Base-by-base conservation (phyloP, 2,113 vertebrate species). In the Rhinolophus sinicus region DNA sequence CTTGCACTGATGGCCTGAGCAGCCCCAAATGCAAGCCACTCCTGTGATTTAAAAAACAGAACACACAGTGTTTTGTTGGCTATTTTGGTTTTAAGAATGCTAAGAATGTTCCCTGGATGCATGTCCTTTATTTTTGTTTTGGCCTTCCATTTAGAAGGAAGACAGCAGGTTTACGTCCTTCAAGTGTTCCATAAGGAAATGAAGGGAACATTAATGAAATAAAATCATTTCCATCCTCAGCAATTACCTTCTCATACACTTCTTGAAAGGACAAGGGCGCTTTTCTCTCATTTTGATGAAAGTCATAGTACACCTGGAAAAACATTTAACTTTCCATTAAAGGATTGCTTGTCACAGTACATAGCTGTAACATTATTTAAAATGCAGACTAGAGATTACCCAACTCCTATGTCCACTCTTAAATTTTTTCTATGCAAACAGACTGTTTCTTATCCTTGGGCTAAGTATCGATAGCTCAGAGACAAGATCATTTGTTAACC, bases 281-380 rank as follows among this genome's bases (percentile, higher is more conserved):
- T 62, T 72, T 97, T 92, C 94, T 97, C 97, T 96, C 90, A 84
- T 77, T 75, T 92, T 93, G 58, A 96, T 30, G 19, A 82, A 70
- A 65, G 62, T 70, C 38, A 38, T 97, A 92, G 70, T 93, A 80
- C 80, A 84, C 87, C 67, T 82, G 38, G n/a, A 81, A 94, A 97
- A 96, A 73, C 70, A 95, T 97, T 93, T 96, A 75, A 86, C 67
- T 88, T 95, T 56, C 84, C 67, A 87, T 84, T 76, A 96, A 94
- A 97, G 95, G 58, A 93, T 64, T 38, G 94, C 96, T 97, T 97
- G 96, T 83, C 95, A 92, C 10, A 54, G 64, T 90, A 92, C 91
- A 94, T 86, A 97, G 92, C 92, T 98, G 86, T 92, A 96, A 90
- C 91, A 86, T 87, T 88, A 89, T 80, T 94, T 95, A 96, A 52